phyloP scores from a whole-genome alignment of 2,888 invertebrate genomes.

The Eilema depressum region DNA sequence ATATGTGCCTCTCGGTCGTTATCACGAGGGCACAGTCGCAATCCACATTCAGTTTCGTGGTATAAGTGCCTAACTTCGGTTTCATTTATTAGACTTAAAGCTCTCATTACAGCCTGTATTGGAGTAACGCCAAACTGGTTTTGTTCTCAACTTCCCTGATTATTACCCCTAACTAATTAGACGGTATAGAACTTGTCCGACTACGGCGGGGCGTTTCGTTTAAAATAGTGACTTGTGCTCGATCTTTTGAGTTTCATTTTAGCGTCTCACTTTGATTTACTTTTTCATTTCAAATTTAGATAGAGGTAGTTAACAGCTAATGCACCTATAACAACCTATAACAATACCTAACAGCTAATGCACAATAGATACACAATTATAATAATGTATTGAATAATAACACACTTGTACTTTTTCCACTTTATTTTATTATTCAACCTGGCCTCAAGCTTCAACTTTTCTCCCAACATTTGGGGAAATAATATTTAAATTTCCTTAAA shows the following conservation, averaged over 20 bases:
- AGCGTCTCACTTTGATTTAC: neutral
- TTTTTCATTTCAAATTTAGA: too few species aligned
- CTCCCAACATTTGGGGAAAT: too few species aligned
- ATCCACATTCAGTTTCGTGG: constrained; percentile 42
- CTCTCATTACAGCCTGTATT: constrained; percentile 58
- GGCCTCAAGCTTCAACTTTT: too few species aligned
- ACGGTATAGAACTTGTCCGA: constrained; percentile 30
- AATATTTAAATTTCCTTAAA: too few species aligned
- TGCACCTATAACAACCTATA: too few species aligned
- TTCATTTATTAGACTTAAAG: constrained; percentile 63
- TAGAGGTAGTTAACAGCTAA: too few species aligned
- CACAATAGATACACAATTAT: too few species aligned
- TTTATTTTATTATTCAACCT: too few species aligned
- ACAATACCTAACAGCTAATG: too few species aligned
- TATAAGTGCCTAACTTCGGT: constrained; percentile 52
- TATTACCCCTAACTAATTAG: constrained; percentile 44
- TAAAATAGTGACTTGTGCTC: constrained; percentile 3
- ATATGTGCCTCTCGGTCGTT: constrained; percentile 47
- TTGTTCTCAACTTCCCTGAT: constrained; percentile 58
- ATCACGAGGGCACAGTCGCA: constrained; percentile 52
- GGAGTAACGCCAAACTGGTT: constrained; percentile 64
- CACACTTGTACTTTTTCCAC: too few species aligned
- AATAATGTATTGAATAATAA: too few species aligned
- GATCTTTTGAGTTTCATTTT: constrained; percentile 2
- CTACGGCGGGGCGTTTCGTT: neutral